Base-by-base conservation (phyloP, 2,888 invertebrate species). In the Xestia rhomboidea region DNA sequence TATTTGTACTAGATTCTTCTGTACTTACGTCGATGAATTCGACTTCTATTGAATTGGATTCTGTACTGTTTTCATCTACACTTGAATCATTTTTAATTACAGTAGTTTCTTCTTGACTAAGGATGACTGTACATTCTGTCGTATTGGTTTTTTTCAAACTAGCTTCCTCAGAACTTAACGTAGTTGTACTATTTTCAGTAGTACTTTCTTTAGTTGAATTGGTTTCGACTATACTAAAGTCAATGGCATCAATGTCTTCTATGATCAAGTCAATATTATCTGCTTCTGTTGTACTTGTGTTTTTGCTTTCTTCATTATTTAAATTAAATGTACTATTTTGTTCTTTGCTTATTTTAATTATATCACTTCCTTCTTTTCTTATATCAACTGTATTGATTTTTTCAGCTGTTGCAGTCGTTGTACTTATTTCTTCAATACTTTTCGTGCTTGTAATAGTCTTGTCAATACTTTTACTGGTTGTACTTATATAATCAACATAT, bases 1-100 rank as follows among this genome's bases (percentile, higher is more conserved):
- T n/a, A 8, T 34, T 54, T 79, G 79, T 75, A 51, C 64, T 74
- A 62, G 27, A 64, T n/a, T 75, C 73, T 69, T 72, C 73, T 27
- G 64, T 63, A 27, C 49, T 68, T 8, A 76, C 27, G 21, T 66
- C 49, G 6, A 73, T 62, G 13, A 71, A 77, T 71, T 38, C 54
- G 2, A 49, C 1, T 46, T 79, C 74, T 49, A 62, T 51, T 64
- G 77, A 67, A 73, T 66, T 77, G 6, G 54, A 69, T 44, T 41
- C 49, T 30, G 60, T 57, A 60, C n/a, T 68, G 0, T 34, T 69
- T 30, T 70, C 57, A 60, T 46, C 7, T n/a, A 13, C 21, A 15
- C 13, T 46, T 13, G 63, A 18, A 57, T 51, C 27, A 54, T 64
- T 70, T 68, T 60, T 41, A 70, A 62, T 15, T 72, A 30, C 68